Percentiles rank a stretch among this genome's conserved stretches.
Conservation (phyloP, 2,797 vertebrate species). For the Coilia nasus region DNA sequence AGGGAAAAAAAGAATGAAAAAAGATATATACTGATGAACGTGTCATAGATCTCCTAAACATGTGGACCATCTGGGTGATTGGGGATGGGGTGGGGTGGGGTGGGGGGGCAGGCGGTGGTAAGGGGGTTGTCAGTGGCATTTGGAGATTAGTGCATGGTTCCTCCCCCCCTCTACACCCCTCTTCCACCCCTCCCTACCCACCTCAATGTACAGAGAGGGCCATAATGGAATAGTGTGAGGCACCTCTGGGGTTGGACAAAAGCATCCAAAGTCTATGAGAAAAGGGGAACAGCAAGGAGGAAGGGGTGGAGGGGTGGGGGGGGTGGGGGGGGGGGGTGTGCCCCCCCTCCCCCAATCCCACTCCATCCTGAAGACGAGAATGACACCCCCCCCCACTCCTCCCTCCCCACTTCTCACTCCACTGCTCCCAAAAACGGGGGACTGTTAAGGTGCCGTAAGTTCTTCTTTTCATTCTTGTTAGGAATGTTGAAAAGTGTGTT, state of each 20-base stretch:
- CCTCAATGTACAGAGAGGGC: neutral
- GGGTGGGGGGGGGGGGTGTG: neutral
- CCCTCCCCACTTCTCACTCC: neutral
- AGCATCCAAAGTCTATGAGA: slow-evolving; percentile 11
- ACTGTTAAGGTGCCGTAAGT: neutral
- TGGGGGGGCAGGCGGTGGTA: neutral
- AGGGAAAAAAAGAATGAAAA: neutral
- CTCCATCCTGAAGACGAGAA: neutral
- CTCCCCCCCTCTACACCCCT: slow-evolving; percentile 24
- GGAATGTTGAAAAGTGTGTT: neutral
- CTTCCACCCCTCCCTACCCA: neutral
- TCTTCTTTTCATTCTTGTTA: neutral
- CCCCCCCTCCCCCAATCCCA: slow-evolving; percentile 32
- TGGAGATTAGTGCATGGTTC: slow-evolving; percentile 2
- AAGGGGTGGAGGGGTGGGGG: neutral
- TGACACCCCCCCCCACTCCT: neutral
- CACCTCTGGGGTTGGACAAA: neutral
- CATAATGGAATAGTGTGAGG: neutral
- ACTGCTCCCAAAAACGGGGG: neutral
- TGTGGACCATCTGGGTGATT: neutral
- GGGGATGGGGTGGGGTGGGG: neutral
- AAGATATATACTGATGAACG: neutral
- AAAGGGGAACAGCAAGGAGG: neutral
- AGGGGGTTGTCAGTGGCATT: neutral
- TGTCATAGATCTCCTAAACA: neutral